These are phyloP conservation scores for Drosophila rhopaloa DNA, from an alignment of 1,140 invertebrate species.

Conservation along the genomic window DNA sequence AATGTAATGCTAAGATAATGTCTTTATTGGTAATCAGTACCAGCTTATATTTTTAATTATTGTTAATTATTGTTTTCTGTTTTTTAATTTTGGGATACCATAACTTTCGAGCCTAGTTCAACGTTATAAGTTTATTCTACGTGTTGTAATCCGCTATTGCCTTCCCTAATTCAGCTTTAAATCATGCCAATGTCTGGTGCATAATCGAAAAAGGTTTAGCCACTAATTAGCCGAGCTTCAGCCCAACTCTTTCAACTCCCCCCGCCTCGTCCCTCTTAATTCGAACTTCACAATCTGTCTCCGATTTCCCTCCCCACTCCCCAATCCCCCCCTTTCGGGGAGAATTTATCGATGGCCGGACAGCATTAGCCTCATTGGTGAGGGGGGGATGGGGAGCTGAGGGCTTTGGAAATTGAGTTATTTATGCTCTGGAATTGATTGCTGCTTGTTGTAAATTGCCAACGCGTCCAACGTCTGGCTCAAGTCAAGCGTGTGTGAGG, in stretches of 20 bases:
- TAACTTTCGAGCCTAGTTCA: too few relatives aligned
- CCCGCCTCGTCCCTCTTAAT: not conserved
- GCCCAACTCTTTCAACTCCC: not conserved
- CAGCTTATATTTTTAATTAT: too few relatives aligned
- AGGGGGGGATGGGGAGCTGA: constrained; percentile 2
- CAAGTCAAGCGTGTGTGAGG: constrained; percentile 57
- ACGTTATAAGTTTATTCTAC: not conserved
- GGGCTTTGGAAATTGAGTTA: constrained; percentile 71
- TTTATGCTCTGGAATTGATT: constrained; percentile 78
- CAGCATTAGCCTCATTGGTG: constrained; percentile 19
- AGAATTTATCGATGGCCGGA: constrained; percentile 67
- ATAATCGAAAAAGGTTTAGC: constrained; percentile 59
- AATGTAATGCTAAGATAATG: too few relatives aligned
- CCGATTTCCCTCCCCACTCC: constrained; percentile 9
- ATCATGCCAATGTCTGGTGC: constrained; percentile 37
- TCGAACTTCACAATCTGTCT: constrained; percentile 40
- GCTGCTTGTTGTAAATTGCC: constrained; percentile 75
- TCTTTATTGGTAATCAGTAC: too few relatives aligned
- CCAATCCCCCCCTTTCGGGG: constrained; percentile 3
- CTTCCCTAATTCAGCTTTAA: constrained; percentile 23
- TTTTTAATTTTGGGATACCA: too few relatives aligned
- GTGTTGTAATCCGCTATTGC: too few relatives aligned
- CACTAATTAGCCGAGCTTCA: constrained; percentile 64
- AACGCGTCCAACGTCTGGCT: constrained; percentile 30
- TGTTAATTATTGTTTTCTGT: too few relatives aligned